A percentile compares a stretch with the other conserved stretches of the same genome.
Evolutionary conservation across 2,113 vertebrate species (phyloP).

Genomic region (Isichthys henryi): DNA sequence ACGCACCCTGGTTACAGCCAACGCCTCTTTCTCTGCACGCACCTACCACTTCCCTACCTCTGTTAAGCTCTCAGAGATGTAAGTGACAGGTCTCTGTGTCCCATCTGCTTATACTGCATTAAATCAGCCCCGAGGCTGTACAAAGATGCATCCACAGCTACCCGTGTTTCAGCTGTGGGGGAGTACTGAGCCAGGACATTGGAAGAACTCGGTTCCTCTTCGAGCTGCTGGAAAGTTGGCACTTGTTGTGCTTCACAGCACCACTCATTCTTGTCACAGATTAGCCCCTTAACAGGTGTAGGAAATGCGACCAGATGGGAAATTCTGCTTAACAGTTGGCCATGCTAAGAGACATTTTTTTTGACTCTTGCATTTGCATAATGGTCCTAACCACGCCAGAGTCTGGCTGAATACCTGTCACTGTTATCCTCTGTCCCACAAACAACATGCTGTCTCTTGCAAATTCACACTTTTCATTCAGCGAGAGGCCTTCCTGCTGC

Average conservation of each 20-base stretch:
- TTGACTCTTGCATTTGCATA: not conserved
- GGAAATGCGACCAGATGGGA: not conserved
- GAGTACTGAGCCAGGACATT: constrained; percentile 7
- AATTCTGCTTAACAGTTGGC: not conserved
- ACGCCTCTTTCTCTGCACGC: constrained; percentile 5
- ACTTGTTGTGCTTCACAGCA: not conserved
- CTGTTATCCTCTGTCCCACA: not conserved
- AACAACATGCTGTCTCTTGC: not conserved
- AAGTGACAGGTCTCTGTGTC: not conserved
- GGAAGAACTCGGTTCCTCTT: not conserved
- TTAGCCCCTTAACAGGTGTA: not conserved
- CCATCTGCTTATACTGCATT: not conserved
- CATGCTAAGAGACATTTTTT: constrained; percentile 2
- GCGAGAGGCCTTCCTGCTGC: not conserved
- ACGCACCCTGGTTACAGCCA: not conserved
- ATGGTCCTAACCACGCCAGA: not conserved
- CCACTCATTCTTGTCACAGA: not conserved
- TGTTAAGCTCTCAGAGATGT: not conserved
- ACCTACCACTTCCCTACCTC: constrained; percentile 24
- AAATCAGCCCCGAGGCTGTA: not conserved
- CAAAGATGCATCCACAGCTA: not conserved
- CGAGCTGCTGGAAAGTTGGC: not conserved
- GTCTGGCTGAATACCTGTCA: constrained; percentile 3
- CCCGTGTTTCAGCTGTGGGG: not conserved
- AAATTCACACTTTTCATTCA: not conserved